Evolutionary conservation across 2,113 vertebrate species (phyloP).

Genomic region (Silurus glanis): DNA sequence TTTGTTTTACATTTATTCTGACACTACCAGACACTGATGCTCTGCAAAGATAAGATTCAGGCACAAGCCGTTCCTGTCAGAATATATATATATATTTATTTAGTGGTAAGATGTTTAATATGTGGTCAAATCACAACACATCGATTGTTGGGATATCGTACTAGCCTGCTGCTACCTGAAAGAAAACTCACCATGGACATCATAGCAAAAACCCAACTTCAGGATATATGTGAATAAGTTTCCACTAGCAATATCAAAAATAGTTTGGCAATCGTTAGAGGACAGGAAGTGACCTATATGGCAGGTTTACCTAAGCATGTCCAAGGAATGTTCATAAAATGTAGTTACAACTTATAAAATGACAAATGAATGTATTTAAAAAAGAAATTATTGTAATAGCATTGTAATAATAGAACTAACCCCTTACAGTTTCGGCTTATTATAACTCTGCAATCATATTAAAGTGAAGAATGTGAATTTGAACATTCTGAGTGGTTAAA

Average conservation of each 20-base stretch:
- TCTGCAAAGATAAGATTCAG: too few relatives aligned
- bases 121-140: not conserved
- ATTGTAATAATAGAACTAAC: not conserved
- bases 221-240: not conserved
- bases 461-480: too few relatives aligned
- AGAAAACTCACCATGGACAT: not conserved
- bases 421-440: not conserved
- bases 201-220: not conserved
- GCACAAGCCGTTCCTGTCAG: not conserved
- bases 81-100: not conserved
- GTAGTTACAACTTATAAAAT: not conserved
- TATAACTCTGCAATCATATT: not conserved
- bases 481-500: not conserved
- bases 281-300: conserved; percentile 11
- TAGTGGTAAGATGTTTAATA: not conserved
- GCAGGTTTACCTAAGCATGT: not conserved
- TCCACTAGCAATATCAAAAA: not conserved
- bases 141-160: not conserved
- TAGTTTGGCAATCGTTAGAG: not conserved
- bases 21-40: not conserved
- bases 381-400: not conserved
- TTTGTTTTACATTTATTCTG: not conserved
- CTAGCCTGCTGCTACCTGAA: not conserved
- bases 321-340: not conserved
- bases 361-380: not conserved